A percentile compares a stretch with the other conserved stretches of the same genome.
Conservation (phyloP, 2,888 invertebrate species). For the Odontomyia ornata region DNA sequence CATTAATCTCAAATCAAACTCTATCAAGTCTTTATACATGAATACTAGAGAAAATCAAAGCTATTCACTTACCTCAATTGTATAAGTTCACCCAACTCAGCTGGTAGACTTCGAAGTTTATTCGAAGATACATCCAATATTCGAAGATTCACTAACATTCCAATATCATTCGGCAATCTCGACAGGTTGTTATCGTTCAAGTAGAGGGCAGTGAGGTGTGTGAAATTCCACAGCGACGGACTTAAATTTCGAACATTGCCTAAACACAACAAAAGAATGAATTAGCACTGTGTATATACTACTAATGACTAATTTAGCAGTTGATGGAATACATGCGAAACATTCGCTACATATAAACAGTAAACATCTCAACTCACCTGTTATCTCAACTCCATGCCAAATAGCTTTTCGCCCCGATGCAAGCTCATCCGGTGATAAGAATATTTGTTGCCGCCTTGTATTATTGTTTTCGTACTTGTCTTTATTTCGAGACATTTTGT, state of each 20-base stretch:
- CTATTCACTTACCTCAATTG: constrained; percentile 87
- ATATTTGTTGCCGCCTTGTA: constrained; percentile 84
- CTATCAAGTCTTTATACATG: too few species aligned
- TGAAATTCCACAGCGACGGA: constrained; percentile 88
- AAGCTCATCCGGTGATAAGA: constrained; percentile 92
- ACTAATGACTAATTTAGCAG: not conserved
- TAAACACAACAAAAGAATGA: constrained; percentile 69
- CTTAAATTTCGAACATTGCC: constrained; percentile 95
- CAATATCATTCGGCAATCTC: constrained; percentile 91
- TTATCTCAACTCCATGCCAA: constrained; percentile 93
- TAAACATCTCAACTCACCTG: constrained; percentile 67
- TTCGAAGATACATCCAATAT: constrained; percentile 94
- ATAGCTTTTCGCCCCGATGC: constrained; percentile 91
- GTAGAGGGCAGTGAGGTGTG: constrained; percentile 93
- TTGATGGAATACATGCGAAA: not conserved
- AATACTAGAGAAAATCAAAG: too few species aligned
- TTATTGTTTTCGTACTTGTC: constrained; percentile 88
- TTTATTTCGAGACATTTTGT: constrained; percentile 78
- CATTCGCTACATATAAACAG: too few species aligned
- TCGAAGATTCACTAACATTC: constrained; percentile 82
- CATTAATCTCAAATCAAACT: too few species aligned
- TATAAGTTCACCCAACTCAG: constrained; percentile 96
- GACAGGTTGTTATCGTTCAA: constrained; percentile 95
- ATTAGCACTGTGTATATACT: constrained; percentile 57
- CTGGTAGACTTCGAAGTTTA: constrained; percentile 92